Evolutionary conservation across 2,888 invertebrate species (phyloP).

Genomic region (Notodromas monacha): DNA sequence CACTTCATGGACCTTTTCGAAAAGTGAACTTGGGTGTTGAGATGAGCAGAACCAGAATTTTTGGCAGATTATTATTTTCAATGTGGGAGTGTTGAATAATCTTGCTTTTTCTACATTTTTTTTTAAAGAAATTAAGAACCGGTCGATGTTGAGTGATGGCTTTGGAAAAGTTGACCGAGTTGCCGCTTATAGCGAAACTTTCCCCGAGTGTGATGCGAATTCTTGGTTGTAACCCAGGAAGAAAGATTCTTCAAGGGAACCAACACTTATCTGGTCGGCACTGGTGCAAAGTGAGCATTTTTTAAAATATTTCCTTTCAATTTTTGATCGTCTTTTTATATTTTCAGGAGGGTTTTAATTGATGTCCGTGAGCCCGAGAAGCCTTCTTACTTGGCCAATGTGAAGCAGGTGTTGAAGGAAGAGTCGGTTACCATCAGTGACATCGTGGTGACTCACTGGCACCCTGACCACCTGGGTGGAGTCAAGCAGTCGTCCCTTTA

Average conservation of each 20-base stretch:
- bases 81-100: too few relatives aligned
- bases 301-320: constrained; percentile 10
- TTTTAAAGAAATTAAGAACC: too few relatives aligned
- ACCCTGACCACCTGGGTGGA: constrained; percentile 83
- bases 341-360: constrained; percentile 43
- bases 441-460: constrained; percentile 82
- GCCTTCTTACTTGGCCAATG: constrained; percentile 37
- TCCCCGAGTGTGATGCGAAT: constrained; percentile 23
- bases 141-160: too few relatives aligned
- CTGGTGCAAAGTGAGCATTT: constrained; percentile 34
- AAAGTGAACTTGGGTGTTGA: too few relatives aligned
- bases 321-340: constrained; percentile 7
- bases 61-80: too few relatives aligned
- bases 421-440: constrained; percentile 43
- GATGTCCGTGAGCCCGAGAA: constrained; percentile 60
- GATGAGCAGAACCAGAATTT: too few relatives aligned
- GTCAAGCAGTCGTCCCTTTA: too few relatives aligned
- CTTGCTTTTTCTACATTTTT: too few relatives aligned
- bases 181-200: background rate
- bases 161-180: too few relatives aligned
- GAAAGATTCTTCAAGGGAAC: constrained; percentile 95
- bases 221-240: constrained; percentile 75
- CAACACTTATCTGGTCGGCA: constrained; percentile 81
- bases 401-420: constrained; percentile 31
- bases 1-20: too few relatives aligned